Conservation (phyloP, 2,797 vertebrate genomes). For the Betta splendens region DNA sequence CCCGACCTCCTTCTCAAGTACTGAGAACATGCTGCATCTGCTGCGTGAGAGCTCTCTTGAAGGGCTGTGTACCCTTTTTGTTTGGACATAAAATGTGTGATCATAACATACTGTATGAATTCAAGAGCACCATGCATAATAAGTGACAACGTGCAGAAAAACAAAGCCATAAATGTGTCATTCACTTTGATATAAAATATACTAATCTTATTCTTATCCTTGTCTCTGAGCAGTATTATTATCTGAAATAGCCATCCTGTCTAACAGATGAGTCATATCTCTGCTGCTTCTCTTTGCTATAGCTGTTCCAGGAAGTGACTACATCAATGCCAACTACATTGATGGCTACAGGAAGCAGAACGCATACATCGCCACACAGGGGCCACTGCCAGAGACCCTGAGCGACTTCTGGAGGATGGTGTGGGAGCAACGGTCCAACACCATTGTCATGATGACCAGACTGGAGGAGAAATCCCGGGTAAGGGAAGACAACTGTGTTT, state of each 20-base stretch:
- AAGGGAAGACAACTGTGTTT: conserved; percentile 28
- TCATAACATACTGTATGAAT: conserved; percentile 1
- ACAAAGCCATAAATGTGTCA: neutral
- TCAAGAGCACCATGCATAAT: neutral
- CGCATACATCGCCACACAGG: conserved; percentile 97
- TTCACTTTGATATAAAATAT: conserved; percentile 7
- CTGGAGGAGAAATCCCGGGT: conserved; percentile 94
- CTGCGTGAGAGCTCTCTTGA: conserved; percentile 11
- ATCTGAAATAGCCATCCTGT: neutral
- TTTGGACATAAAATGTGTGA: neutral
- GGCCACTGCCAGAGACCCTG: conserved; percentile 95
- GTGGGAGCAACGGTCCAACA: conserved; percentile 96
- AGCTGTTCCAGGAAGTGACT: conserved; percentile 88
- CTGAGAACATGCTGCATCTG: conserved; percentile 15
- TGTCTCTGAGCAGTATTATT: conserved; percentile 7
- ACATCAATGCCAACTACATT: conserved; percentile 97
- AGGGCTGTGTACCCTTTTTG: conserved; percentile 1
- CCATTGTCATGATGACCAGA: conserved; percentile 98
- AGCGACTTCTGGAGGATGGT: conserved; percentile 99
- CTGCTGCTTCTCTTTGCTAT: conserved; percentile 1
- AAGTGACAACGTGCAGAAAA: neutral
- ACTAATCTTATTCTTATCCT: conserved; percentile 1
- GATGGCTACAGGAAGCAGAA: conserved; percentile 99
- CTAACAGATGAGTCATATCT: neutral
- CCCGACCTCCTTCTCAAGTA: conserved; percentile 22